phyloP scores from a whole-genome alignment of 1,140 invertebrate species.

The Spodoptera frugiperda region DNA sequence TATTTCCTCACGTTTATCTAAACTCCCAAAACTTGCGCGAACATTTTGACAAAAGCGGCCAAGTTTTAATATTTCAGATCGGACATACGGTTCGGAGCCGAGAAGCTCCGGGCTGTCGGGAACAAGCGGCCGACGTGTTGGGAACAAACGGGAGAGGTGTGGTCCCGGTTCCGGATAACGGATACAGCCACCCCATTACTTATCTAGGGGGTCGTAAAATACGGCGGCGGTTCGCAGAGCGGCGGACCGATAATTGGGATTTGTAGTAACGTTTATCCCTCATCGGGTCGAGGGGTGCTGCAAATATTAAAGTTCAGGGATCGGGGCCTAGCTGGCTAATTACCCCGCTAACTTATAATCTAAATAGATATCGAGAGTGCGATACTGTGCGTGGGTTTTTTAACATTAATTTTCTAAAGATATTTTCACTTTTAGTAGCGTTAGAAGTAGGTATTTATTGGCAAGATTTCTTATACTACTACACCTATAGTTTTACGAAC shows the following conservation, averaged over 20 bases:
- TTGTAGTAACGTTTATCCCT: slow-evolving; percentile 24
- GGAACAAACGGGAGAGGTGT: neutral
- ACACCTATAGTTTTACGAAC: too few species aligned
- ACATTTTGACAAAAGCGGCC: slow-evolving; percentile 1
- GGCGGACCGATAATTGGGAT: slow-evolving; percentile 22
- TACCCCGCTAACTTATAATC: neutral
- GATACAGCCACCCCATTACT: slow-evolving; percentile 24
- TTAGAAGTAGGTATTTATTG: too few species aligned
- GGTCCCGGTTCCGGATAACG: slow-evolving; percentile 13
- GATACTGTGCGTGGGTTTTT: too few species aligned
- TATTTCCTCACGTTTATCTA: slow-evolving; percentile 5
- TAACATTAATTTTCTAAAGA: too few species aligned
- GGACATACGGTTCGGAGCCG: slow-evolving; percentile 1
- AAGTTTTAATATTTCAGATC: slow-evolving; percentile 42
- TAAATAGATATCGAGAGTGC: too few species aligned
- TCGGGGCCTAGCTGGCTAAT: neutral
- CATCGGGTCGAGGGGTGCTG: slow-evolving; percentile 3
- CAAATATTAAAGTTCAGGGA: slow-evolving; percentile 13
- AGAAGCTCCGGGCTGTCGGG: neutral
- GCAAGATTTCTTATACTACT: too few species aligned
- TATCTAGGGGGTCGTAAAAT: slow-evolving; percentile 28
- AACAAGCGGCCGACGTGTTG: slow-evolving; percentile 19
- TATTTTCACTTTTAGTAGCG: too few species aligned
- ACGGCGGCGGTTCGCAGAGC: slow-evolving; percentile 5
- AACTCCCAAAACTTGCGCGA: slow-evolving; percentile 2